Conservation (phyloP, 2,888 invertebrate species). For the Diaprepes abbreviatus region DNA sequence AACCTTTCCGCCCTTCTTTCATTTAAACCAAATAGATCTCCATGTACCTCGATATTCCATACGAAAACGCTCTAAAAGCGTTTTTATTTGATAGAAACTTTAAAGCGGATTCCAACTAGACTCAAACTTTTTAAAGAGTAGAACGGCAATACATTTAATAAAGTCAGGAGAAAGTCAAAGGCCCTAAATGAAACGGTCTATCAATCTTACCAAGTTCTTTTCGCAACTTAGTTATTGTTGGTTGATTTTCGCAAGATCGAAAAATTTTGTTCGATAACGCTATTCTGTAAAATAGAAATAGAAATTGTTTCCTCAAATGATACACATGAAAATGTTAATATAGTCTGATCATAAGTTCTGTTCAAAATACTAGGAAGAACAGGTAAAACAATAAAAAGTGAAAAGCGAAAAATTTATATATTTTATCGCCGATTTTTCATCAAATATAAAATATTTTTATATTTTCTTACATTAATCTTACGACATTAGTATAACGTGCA, state of each 20-base stretch:
- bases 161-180: slow-evolving; percentile 12
- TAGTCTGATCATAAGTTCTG: no score
- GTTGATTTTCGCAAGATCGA: background rate
- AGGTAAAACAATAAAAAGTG: no score
- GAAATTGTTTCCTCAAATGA: no score
- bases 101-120: background rate
- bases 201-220: slow-evolving; percentile 14
- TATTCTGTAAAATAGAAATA: no score
- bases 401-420: no score
- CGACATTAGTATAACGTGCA: no score
- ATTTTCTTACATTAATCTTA: no score
- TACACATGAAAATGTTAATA: no score
- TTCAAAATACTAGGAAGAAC: no score
- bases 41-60: background rate
- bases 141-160: slow-evolving; percentile 22
- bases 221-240: slow-evolving; percentile 23
- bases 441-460: no score
- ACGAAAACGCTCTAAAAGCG: slow-evolving; percentile 1
- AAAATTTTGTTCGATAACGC: background rate
- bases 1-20: background rate
- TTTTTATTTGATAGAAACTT: slow-evolving; percentile 18
- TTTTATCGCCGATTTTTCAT: no score
- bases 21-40: background rate
- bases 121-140: slow-evolving; percentile 10
- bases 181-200: slow-evolving; percentile 18